Base-by-base conservation (phyloP, 30 jellyfish, hydroid and myxozoan species). In the Aurelia aurita complex sp. Pacific region DNA sequence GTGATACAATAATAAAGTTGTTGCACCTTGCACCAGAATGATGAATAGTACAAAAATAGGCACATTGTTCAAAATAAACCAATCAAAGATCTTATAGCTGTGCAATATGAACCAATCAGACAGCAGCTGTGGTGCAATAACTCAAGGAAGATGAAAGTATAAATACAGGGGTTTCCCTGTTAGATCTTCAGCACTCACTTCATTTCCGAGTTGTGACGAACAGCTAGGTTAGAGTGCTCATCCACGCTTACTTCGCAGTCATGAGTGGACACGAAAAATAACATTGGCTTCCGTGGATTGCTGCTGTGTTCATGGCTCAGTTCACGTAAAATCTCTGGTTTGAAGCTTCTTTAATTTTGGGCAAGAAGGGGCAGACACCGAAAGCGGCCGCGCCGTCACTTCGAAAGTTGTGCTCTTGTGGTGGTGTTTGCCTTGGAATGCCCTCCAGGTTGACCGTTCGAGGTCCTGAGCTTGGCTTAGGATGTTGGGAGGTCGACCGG, bases 381-480 rank as follows among this genome's bases (percentile, higher is more conserved):
- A 40, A 62, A 84, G 93, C 93, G 93, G 82, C 88, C 93, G 76
- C 82, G 93, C 93, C 18, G 85, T 73, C 93, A 74, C 93, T 72
- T 61, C 64, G 16, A 10, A 53, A 7, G 69, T 67, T 10, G 93
- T 74, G 93, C 93, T 84, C 57, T 54, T 73, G 93, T 65, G 93
- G 93, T 84, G 93, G 93, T 74, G 93, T 84, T 57, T 84, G 78
- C 76, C 77, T 57, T 74, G 81, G 93, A 73, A 8, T 73, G 87
- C 93, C 93, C 93, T 84, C 87, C 87, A 59, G 93, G 77, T 52
- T 51, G 40, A 75, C 60, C 85, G 55, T 17, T 84, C 43, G 53
- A 59, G 82, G 34, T 61, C 75, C 87, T 76, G 46, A 69, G 93
- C 62, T 84, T 62, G 33, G 51, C 93, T 77, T 73, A 82, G 93